phyloP scores from a whole-genome alignment of 2,113 vertebrate genomes.

The Rhinopomastus cyanomelas region DNA sequence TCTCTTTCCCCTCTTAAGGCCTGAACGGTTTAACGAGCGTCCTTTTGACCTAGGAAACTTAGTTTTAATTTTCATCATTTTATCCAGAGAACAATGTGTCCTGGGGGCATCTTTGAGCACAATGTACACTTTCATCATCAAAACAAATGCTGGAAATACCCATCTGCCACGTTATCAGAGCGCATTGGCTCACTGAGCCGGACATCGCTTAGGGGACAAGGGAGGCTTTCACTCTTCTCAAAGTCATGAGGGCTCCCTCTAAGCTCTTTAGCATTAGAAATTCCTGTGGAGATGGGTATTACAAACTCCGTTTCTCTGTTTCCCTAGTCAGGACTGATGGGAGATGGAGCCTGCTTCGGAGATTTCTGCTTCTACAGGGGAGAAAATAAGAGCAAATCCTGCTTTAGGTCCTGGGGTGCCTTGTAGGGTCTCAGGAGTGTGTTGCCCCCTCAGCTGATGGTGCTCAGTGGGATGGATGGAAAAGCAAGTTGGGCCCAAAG shows the following conservation, averaged over 20 bases:
- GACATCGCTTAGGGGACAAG: conserved; percentile 54
- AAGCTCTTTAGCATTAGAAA: conserved; percentile 54
- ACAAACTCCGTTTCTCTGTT: background rate
- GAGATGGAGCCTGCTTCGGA: background rate
- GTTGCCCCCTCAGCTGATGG: rapidly evolving
- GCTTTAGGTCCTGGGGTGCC: background rate
- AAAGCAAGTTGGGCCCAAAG: background rate
- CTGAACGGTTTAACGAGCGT: conserved; percentile 23
- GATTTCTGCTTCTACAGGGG: background rate
- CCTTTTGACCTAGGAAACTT: conserved; percentile 64
- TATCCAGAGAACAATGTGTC: conserved; percentile 63
- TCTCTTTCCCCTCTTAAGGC: background rate
- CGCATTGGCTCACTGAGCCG: conserved; percentile 62
- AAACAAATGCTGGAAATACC: conserved; percentile 67
- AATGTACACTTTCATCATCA: conserved; percentile 65
- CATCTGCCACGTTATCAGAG: conserved; percentile 55
- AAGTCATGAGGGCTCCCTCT: conserved; percentile 53
- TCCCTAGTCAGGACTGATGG: background rate
- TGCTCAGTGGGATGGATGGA: background rate
- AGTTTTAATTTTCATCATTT: conserved; percentile 59
- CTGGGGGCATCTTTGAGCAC: conserved; percentile 66
- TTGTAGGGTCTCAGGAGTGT: rapidly evolving
- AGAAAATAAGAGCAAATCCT: background rate
- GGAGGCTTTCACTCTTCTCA: conserved; percentile 61
- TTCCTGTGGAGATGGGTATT: conserved; percentile 6